phyloP scores from a whole-genome alignment of 2,888 invertebrate genomes.

The Operophtera brumata region DNA sequence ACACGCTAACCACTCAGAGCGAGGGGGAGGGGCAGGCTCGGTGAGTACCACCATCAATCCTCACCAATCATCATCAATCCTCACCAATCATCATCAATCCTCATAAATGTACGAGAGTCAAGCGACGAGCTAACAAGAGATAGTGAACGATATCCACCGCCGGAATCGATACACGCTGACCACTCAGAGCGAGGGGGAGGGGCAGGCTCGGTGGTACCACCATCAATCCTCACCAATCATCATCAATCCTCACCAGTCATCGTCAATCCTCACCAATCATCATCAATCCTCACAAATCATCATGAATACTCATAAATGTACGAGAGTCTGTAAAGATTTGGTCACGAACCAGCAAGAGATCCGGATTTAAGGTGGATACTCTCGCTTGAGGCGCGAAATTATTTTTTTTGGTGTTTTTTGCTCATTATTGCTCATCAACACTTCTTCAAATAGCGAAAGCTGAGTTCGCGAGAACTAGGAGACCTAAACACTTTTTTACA shows the following conservation, averaged over 20 bases:
- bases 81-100: not conserved
- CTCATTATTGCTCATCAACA: too few relatives aligned
- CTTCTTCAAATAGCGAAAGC: too few relatives aligned
- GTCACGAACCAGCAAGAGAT: too few relatives aligned
- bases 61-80: not conserved
- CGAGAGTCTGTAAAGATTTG: too few relatives aligned
- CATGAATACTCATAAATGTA: too few relatives aligned
- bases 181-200: slow-evolving; percentile 46
- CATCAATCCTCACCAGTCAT: not conserved
- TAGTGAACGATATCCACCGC: slow-evolving; percentile 41
- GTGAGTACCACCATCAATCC: slow-evolving; percentile 35
- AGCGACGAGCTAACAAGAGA: slow-evolving; percentile 17
- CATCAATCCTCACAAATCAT: not conserved
- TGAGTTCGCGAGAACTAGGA: too few relatives aligned
- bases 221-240: not conserved
- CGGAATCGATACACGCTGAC: slow-evolving; percentile 43
- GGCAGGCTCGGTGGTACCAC: slow-evolving; percentile 43
- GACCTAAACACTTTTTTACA: too few relatives aligned
- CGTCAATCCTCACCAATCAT: not conserved
- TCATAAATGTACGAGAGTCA: too few relatives aligned
- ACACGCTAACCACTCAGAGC: slow-evolving; percentile 45
- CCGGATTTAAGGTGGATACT: too few relatives aligned
- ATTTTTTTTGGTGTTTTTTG: too few relatives aligned
- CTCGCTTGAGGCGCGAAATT: too few relatives aligned
- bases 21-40: slow-evolving; percentile 39